Conservation (phyloP, 2,888 invertebrate genomes). For the Drosophila seclusa region DNA sequence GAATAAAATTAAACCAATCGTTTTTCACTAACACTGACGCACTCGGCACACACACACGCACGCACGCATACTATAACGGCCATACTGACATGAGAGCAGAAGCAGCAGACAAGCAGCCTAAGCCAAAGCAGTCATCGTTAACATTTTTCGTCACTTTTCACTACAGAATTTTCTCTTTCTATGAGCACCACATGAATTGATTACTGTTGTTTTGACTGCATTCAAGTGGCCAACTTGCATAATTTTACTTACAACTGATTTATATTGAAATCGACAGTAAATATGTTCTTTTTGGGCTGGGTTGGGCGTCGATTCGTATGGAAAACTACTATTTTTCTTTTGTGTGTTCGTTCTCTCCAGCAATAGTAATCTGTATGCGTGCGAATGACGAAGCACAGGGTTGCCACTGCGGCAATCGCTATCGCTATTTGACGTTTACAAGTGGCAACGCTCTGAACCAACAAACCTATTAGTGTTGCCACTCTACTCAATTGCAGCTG, state of each 20-base stretch:
- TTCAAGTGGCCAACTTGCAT: constrained; percentile 18
- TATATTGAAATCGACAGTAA: constrained; percentile 50
- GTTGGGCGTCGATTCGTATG: constrained; percentile 75
- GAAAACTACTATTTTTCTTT: constrained; percentile 76
- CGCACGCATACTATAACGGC: constrained; percentile 12
- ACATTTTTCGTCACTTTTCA: constrained; percentile 76
- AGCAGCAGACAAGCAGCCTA: constrained; percentile 37
- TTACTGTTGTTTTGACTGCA: constrained; percentile 26
- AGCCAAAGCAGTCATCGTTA: constrained; percentile 62
- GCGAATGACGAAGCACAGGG: constrained; percentile 71
- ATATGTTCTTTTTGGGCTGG: constrained; percentile 76
- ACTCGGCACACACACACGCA: constrained; percentile 26
- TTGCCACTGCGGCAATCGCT: constrained; percentile 54
- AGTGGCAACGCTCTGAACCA: constrained; percentile 40
- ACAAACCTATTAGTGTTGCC: constrained; percentile 30
- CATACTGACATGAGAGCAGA: constrained; percentile 37
- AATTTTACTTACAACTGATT: constrained; percentile 66
- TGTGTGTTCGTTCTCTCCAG: constrained; percentile 70
- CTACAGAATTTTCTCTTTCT: constrained; percentile 77
- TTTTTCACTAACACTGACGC: constrained; percentile 47
- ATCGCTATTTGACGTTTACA: constrained; percentile 55
- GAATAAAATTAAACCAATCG: constrained; percentile 55
- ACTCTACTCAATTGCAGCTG: constrained; percentile 33
- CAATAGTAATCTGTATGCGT: constrained; percentile 69
- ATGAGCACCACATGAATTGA: constrained; percentile 34